Evolutionary conservation across 2,797 vertebrate species (phyloP).

Genomic region (Sebastes goodei): DNA sequence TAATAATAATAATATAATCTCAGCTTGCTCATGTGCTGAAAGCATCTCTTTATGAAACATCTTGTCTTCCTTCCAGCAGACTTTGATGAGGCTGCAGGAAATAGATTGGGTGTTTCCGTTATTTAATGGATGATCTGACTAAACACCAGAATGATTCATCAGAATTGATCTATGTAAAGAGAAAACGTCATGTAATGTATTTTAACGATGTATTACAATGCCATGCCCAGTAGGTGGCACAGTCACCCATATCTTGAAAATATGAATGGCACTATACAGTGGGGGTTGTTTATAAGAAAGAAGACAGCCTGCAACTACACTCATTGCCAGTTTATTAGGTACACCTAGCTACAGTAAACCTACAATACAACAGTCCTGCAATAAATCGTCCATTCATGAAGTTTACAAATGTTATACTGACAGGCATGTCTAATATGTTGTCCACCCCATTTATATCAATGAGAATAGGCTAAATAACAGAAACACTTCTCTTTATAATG

Average conservation of each 20-base stretch:
- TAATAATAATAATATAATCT: no score
- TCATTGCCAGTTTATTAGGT: neutral
- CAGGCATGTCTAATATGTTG: no score
- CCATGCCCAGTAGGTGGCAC: constrained; percentile 35
- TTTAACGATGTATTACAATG: neutral
- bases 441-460: no score
- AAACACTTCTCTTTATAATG: no score
- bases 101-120: rapidly evolving
- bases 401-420: no score
- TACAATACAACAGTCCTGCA: no score
- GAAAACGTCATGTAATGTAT: neutral
- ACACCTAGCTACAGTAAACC: no score
- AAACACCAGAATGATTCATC: neutral
- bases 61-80: no score
- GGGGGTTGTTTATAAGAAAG: neutral
- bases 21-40: no score
- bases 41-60: no score
- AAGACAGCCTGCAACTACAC: neutral
- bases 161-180: neutral
- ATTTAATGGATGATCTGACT: neutral
- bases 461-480: no score
- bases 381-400: no score
- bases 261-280: neutral
- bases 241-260: neutral
- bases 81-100: neutral